Evolutionary conservation across 2,888 invertebrate species (phyloP).

Genomic region (Diarsia dahlii): DNA sequence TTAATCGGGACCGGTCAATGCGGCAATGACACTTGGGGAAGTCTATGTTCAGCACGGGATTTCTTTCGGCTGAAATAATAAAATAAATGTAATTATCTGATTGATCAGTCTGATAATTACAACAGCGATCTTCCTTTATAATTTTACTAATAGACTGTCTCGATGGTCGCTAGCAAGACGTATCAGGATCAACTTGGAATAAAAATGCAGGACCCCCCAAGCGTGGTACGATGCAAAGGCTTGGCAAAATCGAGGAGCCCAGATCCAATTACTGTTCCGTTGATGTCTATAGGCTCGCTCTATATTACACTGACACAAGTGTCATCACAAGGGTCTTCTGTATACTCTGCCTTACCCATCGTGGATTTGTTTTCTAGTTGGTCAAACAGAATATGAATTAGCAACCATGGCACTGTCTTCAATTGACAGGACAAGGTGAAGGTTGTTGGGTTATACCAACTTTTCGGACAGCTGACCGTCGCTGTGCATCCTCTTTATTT

Average conservation of each 20-base stretch:
- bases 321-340: not conserved
- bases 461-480: conserved; percentile 26
- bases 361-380: not conserved
- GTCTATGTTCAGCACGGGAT: no score
- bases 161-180: no score
- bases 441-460: not conserved
- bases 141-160: not conserved
- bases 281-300: not conserved
- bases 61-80: not conserved
- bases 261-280: not conserved
- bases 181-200: not conserved
- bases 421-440: conserved; percentile 1
- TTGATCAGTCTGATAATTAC: not conserved
- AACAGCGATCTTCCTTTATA: not conserved
- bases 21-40: no score
- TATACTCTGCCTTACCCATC: not conserved
- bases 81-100: not conserved
- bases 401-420: conserved; percentile 5
- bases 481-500: conserved; percentile 17
- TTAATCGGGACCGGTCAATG: no score
- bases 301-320: not conserved
- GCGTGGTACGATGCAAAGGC: not conserved
- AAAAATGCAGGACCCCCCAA: not conserved
- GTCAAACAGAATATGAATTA: not conserved
- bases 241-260: not conserved